Conservation (phyloP, 2,888 invertebrate species). For the Pyralis farinalis region DNA sequence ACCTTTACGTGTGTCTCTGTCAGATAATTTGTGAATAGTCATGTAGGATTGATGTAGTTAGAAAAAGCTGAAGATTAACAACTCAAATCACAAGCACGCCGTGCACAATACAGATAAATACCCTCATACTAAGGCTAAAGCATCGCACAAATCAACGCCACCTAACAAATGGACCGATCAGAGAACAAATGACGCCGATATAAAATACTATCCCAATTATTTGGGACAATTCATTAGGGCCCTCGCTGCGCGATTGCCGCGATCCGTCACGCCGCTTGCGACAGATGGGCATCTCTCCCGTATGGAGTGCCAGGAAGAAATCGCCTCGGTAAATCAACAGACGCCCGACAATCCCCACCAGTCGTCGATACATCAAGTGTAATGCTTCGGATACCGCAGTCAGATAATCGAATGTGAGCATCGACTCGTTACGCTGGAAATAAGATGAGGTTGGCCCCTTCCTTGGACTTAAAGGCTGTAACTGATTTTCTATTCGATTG, state of each 20-base stretch:
- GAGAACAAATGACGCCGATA: conserved; percentile 72
- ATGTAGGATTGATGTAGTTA: too few relatives aligned
- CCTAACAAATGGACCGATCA: conserved; percentile 73
- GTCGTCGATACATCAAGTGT: conserved; percentile 79
- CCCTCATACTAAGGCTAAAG: conserved; percentile 47
- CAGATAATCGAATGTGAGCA: conserved; percentile 81
- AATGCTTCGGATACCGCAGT: conserved; percentile 78
- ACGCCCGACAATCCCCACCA: conserved; percentile 74
- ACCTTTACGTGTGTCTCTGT: too few relatives aligned
- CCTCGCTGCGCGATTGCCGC: conserved; percentile 68
- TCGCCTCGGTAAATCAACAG: conserved; percentile 74
- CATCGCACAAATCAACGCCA: conserved; percentile 70
- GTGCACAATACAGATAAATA: conserved; percentile 36
- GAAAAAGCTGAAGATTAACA: conserved; percentile 7
- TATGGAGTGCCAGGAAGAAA: conserved; percentile 75
- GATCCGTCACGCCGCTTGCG: conserved; percentile 68
- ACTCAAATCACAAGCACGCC: conserved; percentile 7
- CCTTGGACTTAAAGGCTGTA: conserved; percentile 41
- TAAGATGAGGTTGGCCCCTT: conserved; percentile 71
- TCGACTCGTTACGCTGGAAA: conserved; percentile 78
- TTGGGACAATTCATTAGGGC: conserved; percentile 78
- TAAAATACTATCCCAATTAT: conserved; percentile 79
- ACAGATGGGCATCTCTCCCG: conserved; percentile 72
- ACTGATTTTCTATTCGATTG: conserved; percentile 27
- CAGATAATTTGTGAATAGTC: too few relatives aligned